phyloP scores from a whole-genome alignment of 2,888 invertebrate genomes.

The Glyphotaelius pellucidus region DNA sequence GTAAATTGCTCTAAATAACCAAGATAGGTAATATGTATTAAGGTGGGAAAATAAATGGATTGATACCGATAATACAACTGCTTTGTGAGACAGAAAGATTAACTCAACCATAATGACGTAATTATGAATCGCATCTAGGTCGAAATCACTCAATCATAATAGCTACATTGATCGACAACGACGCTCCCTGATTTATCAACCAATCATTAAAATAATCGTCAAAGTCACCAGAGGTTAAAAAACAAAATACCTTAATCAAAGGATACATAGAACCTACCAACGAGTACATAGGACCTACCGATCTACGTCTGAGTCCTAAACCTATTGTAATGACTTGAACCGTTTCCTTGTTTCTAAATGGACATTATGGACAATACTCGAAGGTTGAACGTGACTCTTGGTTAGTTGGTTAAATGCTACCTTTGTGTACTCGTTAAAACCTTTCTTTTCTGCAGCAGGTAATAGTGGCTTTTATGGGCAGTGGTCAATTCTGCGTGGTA shows the following conservation, averaged over 20 bases:
- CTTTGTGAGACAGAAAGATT: neutral
- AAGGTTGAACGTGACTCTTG: conserved; percentile 30
- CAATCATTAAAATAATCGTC: neutral
- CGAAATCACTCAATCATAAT: neutral
- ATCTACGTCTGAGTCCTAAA: neutral
- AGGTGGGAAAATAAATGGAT: neutral
- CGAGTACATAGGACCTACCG: neutral
- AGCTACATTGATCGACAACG: neutral
- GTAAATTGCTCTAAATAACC: neutral
- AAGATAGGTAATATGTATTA: neutral
- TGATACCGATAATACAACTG: neutral
- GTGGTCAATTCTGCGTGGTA: neutral
- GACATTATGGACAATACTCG: conserved; percentile 17
- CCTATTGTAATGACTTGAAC: neutral
- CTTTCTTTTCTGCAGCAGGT: neutral
- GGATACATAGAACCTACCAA: neutral
- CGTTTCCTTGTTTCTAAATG: conserved; percentile 34
- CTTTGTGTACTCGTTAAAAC: neutral
- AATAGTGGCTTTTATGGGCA: neutral
- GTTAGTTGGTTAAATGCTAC: neutral
- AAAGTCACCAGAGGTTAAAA: neutral
- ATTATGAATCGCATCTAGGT: conserved; percentile 34
- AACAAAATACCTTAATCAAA: neutral
- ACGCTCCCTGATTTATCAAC: neutral
- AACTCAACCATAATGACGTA: conserved; percentile 4